Evolutionary conservation across 2,113 vertebrate genomes (phyloP), one percentile per base, ranked within the genome.

Genomic region (Chloropsis hardwickii): DNA sequence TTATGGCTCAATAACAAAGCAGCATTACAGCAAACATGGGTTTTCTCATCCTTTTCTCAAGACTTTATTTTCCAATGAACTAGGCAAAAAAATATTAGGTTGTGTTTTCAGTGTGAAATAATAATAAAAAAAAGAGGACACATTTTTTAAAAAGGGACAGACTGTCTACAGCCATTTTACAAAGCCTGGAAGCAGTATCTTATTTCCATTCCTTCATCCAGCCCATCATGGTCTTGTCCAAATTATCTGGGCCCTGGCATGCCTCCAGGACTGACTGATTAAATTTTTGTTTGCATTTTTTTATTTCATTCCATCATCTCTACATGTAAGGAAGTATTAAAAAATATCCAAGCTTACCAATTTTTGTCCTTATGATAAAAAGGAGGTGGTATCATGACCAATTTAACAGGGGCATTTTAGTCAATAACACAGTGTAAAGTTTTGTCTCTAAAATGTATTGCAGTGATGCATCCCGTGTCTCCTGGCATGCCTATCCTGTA

Each of bases 201-300:
- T 60, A 14, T 94, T 92, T 69, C 83, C 78, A 79, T 35, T 87
- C 73, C 29, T 79, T 87, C 61, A 69, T 81, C 40, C 23, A 2
- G 45, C 83, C 77, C 70, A 64, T 78, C 14, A 9, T 12, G 31
- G 29, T 56, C 69, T 89, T 95, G 83, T 94, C 86, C 91, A 94
- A 94, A 95, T 89, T 71, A 76, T 91, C 73, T 53, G 31, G 67
- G 67, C 69, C 64, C 86, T 95, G 94, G 88, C 94, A 92, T 91
- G 48, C 77, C 83, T 95, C 94, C 86, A 95, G 91, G 69, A 72
- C 77, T 91, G 81, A 58, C 86, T 95, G 93, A 76, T 91, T 81
- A 94, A 67, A 65, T 65, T 60, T 95, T 96, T 89, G 65, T 94
- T 96, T 95, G 83, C 57, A 65, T 91, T 92, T 91, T 76, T 56